These are phyloP conservation scores for Tetranychus truncatus DNA, from an alignment of 2,888 invertebrate genomes.

Conservation along the genomic window DNA sequence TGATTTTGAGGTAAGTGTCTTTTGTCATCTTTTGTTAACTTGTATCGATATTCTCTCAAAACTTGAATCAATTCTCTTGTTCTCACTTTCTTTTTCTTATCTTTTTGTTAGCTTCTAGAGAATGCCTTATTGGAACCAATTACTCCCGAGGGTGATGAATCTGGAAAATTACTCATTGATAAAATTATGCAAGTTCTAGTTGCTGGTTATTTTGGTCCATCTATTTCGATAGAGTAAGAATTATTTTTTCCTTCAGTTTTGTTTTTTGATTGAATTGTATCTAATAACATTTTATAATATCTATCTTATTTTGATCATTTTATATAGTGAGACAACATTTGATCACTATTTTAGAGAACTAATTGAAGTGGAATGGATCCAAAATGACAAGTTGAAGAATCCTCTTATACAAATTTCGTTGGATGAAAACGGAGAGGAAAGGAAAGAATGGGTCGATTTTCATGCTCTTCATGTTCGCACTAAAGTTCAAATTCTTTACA, in stretches of 20 bases:
- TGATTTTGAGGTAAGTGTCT: constrained; percentile 8
- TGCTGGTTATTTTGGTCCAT: neutral
- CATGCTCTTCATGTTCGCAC: neutral
- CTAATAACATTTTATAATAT: neutral
- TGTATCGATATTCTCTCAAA: neutral
- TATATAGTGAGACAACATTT: neutral
- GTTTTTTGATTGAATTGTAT: neutral
- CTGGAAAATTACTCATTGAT: neutral
- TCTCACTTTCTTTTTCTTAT: neutral
- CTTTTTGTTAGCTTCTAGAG: neutral
- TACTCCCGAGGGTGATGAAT: neutral
- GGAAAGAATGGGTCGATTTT: neutral
- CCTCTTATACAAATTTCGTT: neutral
- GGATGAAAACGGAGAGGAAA: neutral
- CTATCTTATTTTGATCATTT: neutral
- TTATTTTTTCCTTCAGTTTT: neutral
- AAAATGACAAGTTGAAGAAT: neutral
- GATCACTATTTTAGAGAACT: neutral
- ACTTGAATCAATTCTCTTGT: neutral
- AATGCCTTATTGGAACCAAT: neutral
- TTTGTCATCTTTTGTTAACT: neutral
- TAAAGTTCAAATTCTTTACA: neutral
- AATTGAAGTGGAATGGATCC: neutral
- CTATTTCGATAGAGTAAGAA: neutral
- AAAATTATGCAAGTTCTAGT: neutral